Evolutionary conservation across 2,113 vertebrate genomes (phyloP).

Genomic region (Nicator chloris): DNA sequence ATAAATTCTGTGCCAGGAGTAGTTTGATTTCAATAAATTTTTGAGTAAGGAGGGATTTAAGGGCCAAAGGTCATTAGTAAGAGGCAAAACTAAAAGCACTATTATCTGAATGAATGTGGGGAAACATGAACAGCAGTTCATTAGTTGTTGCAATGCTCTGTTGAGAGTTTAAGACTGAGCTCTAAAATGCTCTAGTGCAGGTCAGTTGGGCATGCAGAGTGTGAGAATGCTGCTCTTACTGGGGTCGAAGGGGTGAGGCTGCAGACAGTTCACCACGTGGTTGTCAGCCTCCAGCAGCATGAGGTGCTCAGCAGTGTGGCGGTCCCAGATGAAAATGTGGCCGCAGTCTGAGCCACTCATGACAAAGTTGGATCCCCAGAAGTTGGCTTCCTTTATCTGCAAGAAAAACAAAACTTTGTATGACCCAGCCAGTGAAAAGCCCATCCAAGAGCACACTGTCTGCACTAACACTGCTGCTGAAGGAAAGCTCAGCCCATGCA

Average conservation of each 20-base stretch:
- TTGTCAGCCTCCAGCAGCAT: conserved; percentile 99
- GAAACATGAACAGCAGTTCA: neutral
- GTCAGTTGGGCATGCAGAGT: neutral
- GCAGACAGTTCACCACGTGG: conserved; percentile 98
- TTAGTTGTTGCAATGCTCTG: neutral
- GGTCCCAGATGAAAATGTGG: conserved; percentile 98
- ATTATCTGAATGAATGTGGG: neutral
- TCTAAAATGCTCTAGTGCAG: neutral
- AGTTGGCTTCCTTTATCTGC: conserved; percentile 97
- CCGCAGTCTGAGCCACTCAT: conserved; percentile 99
- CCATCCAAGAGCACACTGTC: neutral
- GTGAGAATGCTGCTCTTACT: conserved; percentile 74
- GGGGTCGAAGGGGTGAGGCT: conserved; percentile 96
- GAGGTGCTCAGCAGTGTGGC: conserved; percentile 91
- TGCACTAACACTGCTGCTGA: neutral
- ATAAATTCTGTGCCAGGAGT: neutral
- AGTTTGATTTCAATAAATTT: neutral
- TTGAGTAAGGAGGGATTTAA: neutral
- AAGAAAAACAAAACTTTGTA: neutral
- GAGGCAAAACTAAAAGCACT: neutral
- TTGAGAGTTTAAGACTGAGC: neutral
- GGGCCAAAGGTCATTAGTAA: neutral
- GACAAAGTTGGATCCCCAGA: conserved; percentile 98
- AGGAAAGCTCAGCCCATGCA: neutral
- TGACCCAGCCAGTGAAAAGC: neutral